These are phyloP conservation scores for Cyclophora punctaria DNA, from an alignment of 2,888 invertebrate species.

Conservation along the genomic window DNA sequence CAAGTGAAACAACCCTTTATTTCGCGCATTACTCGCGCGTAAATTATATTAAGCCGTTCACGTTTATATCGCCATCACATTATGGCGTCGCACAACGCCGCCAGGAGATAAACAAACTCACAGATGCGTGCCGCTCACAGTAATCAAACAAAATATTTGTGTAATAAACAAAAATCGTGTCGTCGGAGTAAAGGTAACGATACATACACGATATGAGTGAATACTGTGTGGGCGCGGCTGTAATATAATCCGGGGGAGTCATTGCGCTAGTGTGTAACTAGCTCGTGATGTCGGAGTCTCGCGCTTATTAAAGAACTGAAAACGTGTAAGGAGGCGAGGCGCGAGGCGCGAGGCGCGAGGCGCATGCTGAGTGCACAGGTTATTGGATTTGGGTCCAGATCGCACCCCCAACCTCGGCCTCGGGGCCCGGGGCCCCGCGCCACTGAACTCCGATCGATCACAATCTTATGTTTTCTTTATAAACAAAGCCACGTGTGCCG, in stretches of 20 bases:
- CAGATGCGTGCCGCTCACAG: not conserved
- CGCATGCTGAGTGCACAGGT: conserved; percentile 25
- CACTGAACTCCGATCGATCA: not conserved
- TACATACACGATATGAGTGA: no score
- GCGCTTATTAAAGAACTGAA: conserved; percentile 12
- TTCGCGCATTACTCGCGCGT: no score
- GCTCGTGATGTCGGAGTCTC: not conserved
- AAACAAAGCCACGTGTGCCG: not conserved
- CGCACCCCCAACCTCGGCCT: conserved; percentile 2
- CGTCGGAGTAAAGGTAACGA: no score
- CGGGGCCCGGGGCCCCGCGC: not conserved
- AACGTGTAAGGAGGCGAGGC: conserved; percentile 21
- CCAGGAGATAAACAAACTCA: not conserved
- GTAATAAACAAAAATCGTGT: not conserved
- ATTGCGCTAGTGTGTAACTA: not conserved
- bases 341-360: conserved; percentile 15
- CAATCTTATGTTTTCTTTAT: not conserved
- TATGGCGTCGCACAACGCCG: no score
- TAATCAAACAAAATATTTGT: not conserved
- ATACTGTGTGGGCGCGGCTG: not conserved
- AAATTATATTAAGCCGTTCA: no score
- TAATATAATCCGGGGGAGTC: not conserved
- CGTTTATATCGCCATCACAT: no score
- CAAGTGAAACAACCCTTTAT: not conserved
- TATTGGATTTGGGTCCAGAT: conserved; percentile 24